Base-by-base conservation (phyloP, 1,140 invertebrate species). In the Chionoecetes opilio region DNA sequence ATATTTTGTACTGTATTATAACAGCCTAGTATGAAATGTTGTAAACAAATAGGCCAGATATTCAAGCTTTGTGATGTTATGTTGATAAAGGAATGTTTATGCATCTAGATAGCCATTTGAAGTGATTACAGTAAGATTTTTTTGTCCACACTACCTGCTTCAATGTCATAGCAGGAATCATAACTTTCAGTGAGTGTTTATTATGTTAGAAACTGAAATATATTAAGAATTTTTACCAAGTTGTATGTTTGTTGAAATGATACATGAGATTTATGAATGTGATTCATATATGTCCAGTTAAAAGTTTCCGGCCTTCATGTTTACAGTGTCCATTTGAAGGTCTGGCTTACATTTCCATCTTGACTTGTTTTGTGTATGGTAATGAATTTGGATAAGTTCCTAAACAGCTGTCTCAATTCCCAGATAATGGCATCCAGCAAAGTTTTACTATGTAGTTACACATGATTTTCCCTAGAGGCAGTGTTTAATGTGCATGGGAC, bases 171-270 rank as follows among this genome's bases (percentile, higher is more conserved):
- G 21, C 63, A 75, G 63, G 63, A 75, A 75, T n/a, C n/a, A 6
- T 26, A 75, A n/a, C 63, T 75, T 75, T 75, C n/a, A n/a, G 2
- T 75, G 5, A 46, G 21, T 75, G 63, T n/a, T 75, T 6, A 75
- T n/a, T n/a, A 75, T 75, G n/a, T 75, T 75, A 75, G n/a, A 75
- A n/a, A 75, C n/a, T 75, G n/a, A 75, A 75, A 2, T 75, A 75
- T 75, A n/a, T n/a, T 75, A 75, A 26, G 21, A n/a, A 75, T 75
- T 75, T 75, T 75, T 75, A n/a, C 8, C 46, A 53, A 53, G n/a
- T 75, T 75, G 63, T 75, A 75, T 75, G n/a, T 75, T 75, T 75
- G 63, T 75, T 75, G 63, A n/a, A 75, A n/a, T 26, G n/a, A 75
- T 75, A 75, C 63, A 75, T n/a, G 8, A 75, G 63, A 75, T 75